Base-by-base conservation (phyloP, 2,888 invertebrate genomes). In the Brenthis daphne region DNA sequence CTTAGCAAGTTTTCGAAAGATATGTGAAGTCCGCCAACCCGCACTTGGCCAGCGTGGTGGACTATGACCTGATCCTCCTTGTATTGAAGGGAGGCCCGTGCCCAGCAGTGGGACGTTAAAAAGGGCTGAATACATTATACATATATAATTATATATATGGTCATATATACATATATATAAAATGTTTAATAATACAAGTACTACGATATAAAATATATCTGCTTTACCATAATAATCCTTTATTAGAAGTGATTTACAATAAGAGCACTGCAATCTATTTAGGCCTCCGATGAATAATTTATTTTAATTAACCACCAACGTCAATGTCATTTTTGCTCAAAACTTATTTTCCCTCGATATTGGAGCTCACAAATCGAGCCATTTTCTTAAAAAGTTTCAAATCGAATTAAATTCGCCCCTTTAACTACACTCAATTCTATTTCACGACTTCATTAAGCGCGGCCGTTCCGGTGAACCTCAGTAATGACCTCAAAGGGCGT, bases 341-440 rank as follows among this genome's bases (percentile, higher is more conserved):
- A 82, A 85, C 85, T 86, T 85, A 85, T 87, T 86, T 82, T 85
- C 80, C 79, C 85, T 82, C 84, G 81, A 84, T 83, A 80, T 77
- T 80, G 79, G 77, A 82, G 79, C 82, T 82, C 85, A 85, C 83
- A 86, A 85, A 86, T 87, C 83, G 85, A 86, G 88, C 86, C 87
- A 87, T 89, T 87, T 88, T 87, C 89, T 89, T 87, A 84, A 87
- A 90, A 90, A 90, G 88, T 91, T 90, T 87, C 88, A 84, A 90
- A 90, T 90, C 89, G 87, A 91, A 90, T 90, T 90, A 90, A 90
- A 90, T 89, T 88, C 90, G 89, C 89, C 90, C 90, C 89, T 91
- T 91, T 90, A 88, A 89, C 89, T 89, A 88, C 89, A 90, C 90
- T 90, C 90, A 88, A 90, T 91, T 90, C 90, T 90, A 90, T 87